Conservation (phyloP, 1,140 invertebrate species). For the Cydia pomonella region DNA sequence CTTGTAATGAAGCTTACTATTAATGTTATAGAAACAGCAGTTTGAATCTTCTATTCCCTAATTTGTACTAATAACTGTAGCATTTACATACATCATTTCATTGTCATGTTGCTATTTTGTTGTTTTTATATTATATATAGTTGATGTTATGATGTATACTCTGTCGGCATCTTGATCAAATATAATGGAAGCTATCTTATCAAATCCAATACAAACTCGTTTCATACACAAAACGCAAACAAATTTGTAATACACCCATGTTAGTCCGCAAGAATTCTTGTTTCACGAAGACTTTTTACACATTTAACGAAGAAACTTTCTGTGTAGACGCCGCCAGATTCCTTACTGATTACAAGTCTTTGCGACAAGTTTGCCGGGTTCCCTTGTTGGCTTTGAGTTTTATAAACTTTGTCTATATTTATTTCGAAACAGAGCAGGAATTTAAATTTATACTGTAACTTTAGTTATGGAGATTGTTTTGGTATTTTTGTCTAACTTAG, state of each 20-base stretch:
- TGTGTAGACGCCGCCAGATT: background rate
- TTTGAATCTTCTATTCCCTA: no score
- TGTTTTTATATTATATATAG: no score
- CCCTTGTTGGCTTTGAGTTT: background rate
- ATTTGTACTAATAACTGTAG: no score
- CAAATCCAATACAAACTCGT: background rate
- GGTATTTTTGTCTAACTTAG: background rate
- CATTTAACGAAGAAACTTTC: background rate
- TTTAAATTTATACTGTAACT: background rate
- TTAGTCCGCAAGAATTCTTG: background rate
- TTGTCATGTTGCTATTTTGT: no score
- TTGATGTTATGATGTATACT: no score
- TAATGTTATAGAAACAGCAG: no score
- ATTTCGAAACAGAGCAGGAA: background rate
- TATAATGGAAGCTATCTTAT: no score
- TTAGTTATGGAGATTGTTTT: background rate
- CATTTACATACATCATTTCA: no score
- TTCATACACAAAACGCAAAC: background rate
- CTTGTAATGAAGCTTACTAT: no score
- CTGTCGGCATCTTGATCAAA: no score
- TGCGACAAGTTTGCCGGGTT: background rate
- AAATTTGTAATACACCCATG: background rate
- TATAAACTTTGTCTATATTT: conserved; percentile 8
- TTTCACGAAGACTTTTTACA: background rate
- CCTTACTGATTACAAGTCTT: background rate